These are phyloP conservation scores for Taxidea taxus DNA, from an alignment of 2,113 vertebrate species.

Conservation along the genomic window DNA sequence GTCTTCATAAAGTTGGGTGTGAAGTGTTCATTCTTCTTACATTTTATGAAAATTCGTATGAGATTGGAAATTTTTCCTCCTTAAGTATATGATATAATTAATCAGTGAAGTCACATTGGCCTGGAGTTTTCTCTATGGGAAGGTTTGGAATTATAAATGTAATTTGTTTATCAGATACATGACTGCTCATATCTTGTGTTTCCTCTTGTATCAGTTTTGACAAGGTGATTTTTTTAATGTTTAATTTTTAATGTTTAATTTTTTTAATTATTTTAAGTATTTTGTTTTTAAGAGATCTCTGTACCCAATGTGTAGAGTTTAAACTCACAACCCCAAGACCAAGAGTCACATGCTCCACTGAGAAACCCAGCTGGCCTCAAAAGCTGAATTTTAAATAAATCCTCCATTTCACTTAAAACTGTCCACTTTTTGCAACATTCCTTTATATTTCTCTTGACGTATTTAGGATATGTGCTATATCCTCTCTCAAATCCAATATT, in stretches of 20 bases:
- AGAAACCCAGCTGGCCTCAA: not conserved
- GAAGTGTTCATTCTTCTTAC: not conserved
- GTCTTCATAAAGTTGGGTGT: not conserved
- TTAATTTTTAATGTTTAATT: not conserved
- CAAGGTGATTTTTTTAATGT: not conserved
- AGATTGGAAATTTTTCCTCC: not conserved
- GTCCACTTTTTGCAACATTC: not conserved
- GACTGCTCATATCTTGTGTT: not conserved
- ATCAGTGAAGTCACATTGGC: not conserved
- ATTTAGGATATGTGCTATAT: not conserved
- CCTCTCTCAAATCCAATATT: not conserved
- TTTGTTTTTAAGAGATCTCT: not conserved
- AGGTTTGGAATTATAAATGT: not conserved
- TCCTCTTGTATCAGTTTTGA: not conserved
- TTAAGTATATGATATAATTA: not conserved
- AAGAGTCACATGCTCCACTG: not conserved
- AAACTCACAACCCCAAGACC: not conserved
- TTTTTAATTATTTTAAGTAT: not conserved
- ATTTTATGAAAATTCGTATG: not conserved
- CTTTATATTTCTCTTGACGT: not conserved
- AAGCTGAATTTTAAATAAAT: not conserved
- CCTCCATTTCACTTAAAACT: not conserved
- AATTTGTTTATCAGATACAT: not conserved
- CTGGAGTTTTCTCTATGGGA: not conserved
- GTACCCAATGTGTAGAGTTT: not conserved